phyloP scores from a whole-genome alignment of 92 coral and sea anemone genomes.

The Porites rus region DNA sequence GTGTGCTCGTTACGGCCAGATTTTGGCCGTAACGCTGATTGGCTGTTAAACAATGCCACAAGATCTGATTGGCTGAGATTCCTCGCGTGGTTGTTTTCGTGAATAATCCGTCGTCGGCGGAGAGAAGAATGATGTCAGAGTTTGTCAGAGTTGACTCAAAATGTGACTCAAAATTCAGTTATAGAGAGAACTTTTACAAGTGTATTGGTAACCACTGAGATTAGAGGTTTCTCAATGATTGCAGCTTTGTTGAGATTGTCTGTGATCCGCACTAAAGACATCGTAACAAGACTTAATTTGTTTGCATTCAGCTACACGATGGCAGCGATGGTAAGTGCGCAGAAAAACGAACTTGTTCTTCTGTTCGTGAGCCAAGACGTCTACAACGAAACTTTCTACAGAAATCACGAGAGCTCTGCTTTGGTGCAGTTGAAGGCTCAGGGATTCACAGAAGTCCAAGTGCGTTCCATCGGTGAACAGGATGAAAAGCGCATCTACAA shows the following conservation, averaged over 20 bases:
- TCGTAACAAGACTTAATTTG: background rate
- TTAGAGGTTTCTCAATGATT: background rate
- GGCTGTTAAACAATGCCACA: too few relatives aligned
- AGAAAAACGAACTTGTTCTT: background rate
- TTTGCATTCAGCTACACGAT: background rate
- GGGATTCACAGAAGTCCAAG: background rate
- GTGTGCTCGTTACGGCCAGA: too few relatives aligned
- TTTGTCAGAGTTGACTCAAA: too few relatives aligned
- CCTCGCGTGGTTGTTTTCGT: too few relatives aligned
- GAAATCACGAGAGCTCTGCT: constrained; percentile 1
- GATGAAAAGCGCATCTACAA: constrained; percentile 3
- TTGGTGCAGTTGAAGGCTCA: background rate
- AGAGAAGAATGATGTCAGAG: too few relatives aligned
- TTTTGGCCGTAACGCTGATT: too few relatives aligned
- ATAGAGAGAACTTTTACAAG: too few relatives aligned
- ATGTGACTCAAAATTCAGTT: too few relatives aligned
- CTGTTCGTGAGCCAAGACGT: constrained; percentile 16
- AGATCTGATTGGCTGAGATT: too few relatives aligned
- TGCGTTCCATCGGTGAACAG: background rate
- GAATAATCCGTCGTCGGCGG: too few relatives aligned
- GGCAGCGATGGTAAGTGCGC: background rate
- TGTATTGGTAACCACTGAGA: background rate
- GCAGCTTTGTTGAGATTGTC: background rate
- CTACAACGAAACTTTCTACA: constrained; percentile 5
- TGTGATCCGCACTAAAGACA: background rate